These are phyloP conservation scores for Philonicus albiceps DNA, from an alignment of 2,888 invertebrate species.

Conservation along the genomic window DNA sequence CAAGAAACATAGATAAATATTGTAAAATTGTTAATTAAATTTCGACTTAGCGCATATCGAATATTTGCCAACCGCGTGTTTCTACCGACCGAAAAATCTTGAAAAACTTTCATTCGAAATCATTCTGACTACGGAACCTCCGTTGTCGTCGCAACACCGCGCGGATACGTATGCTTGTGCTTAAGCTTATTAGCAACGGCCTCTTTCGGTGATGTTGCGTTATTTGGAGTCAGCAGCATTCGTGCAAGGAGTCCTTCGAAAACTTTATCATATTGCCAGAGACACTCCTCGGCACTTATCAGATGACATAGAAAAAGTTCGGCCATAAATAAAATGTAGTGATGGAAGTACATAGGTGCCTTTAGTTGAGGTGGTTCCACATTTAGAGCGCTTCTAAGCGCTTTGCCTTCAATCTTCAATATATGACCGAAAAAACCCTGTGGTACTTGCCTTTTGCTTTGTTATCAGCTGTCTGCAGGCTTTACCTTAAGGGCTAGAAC, in stretches of 20 bases:
- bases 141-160: background rate
- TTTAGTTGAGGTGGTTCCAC: background rate
- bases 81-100: background rate
- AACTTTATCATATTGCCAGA: slow-evolving; percentile 28
- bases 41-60: slow-evolving; percentile 31
- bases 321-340: slow-evolving; percentile 34
- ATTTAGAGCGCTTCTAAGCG: slow-evolving; percentile 17
- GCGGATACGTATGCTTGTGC: background rate
- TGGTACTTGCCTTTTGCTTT: background rate
- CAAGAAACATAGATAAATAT: too few species aligned
- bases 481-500: background rate
- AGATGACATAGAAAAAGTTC: slow-evolving; percentile 38
- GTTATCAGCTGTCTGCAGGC: slow-evolving; percentile 38
- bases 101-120: slow-evolving; percentile 10
- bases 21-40: slow-evolving; percentile 41
- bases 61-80: background rate
- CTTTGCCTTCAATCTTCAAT: slow-evolving; percentile 38
- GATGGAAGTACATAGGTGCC: slow-evolving; percentile 2
- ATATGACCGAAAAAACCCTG: background rate
- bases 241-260: background rate
- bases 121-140: background rate
- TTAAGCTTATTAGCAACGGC: slow-evolving; percentile 16
- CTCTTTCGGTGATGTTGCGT: background rate
- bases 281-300: slow-evolving; percentile 30
- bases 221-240: background rate